Percentiles rank a stretch among this genome's conserved stretches.
Conservation (phyloP, 2,797 vertebrate species). For the Platyrinchus mystaceus region DNA sequence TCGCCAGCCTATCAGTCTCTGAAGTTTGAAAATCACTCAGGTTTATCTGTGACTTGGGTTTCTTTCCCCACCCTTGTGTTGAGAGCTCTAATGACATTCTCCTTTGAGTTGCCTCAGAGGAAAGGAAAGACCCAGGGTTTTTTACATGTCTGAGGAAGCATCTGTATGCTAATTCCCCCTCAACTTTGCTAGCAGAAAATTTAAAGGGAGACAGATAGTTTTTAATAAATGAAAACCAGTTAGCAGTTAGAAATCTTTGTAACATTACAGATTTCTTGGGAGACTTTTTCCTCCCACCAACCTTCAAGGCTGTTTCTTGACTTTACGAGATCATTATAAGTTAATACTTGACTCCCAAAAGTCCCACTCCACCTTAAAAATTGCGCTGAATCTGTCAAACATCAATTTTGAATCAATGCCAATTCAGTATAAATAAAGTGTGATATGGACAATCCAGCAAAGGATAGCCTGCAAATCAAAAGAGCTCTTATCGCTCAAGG, state of each 20-base stretch:
- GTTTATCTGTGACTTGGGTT: background rate
- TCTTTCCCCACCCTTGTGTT: background rate
- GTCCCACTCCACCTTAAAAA: conserved; percentile 44
- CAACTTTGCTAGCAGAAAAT: conserved; percentile 39
- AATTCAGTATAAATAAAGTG: conserved; percentile 61
- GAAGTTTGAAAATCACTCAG: background rate
- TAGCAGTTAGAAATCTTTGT: background rate
- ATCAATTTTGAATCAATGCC: conserved; percentile 61
- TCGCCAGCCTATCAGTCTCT: background rate
- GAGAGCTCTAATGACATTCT: conserved; percentile 13
- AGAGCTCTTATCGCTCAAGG: background rate
- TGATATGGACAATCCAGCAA: conserved; percentile 37
- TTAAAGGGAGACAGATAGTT: conserved; percentile 26
- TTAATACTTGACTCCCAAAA: background rate
- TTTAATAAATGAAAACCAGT: background rate
- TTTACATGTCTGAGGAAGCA: conserved; percentile 49
- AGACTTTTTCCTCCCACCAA: background rate
- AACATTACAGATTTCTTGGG: background rate
- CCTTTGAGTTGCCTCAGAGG: conserved; percentile 32
- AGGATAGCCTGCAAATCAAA: conserved; percentile 48
- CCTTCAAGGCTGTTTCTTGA: background rate
- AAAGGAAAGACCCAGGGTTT: conserved; percentile 36
- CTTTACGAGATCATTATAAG: background rate
- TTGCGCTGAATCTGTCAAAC: conserved; percentile 14
- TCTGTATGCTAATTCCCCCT: conserved; percentile 57